These are phyloP conservation scores for Hylaeus volcanicus DNA, from an alignment of 1,140 invertebrate species.

Conservation along the genomic window DNA sequence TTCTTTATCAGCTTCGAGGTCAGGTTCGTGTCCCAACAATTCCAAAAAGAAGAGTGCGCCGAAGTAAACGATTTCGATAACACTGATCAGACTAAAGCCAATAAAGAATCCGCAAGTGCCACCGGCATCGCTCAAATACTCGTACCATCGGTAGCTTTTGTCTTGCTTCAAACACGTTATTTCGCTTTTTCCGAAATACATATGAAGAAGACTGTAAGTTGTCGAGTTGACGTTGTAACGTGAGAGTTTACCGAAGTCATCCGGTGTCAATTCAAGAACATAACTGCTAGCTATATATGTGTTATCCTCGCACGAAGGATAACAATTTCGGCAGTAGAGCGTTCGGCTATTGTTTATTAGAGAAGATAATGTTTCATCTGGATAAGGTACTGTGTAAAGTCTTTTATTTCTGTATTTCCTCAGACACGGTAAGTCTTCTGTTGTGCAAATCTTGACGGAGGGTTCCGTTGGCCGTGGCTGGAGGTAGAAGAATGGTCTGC, in stretches of 20 bases:
- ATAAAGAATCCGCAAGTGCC: constrained; percentile 83
- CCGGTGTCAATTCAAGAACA: not conserved
- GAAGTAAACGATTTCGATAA: constrained; percentile 83
- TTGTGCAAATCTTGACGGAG: constrained; percentile 50
- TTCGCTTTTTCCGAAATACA: constrained; percentile 68
- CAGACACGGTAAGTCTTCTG: constrained; percentile 47
- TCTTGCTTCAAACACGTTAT: constrained; percentile 68
- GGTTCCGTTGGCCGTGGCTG: not conserved
- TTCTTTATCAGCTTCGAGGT: not conserved
- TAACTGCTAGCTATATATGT: constrained; percentile 51
- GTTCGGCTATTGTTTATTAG: constrained; percentile 16
- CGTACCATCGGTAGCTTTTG: constrained; percentile 74
- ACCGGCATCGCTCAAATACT: constrained; percentile 80
- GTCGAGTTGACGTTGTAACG: not conserved
- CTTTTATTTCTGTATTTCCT: constrained; percentile 58
- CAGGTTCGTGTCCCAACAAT: not conserved
- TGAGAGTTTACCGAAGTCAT: not conserved
- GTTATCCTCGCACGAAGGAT: constrained; percentile 63
- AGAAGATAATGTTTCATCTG: not conserved
- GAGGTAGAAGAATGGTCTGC: constrained; percentile 78
- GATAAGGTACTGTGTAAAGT: constrained; percentile 51
- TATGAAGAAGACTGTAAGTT: constrained; percentile 68
- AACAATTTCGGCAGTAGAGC: constrained; percentile 60
- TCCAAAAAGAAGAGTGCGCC: constrained; percentile 63
- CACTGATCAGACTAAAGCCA: constrained; percentile 83